Evolutionary conservation across 2,888 invertebrate genomes (phyloP).

Genomic region (Perithous albicinctus): DNA sequence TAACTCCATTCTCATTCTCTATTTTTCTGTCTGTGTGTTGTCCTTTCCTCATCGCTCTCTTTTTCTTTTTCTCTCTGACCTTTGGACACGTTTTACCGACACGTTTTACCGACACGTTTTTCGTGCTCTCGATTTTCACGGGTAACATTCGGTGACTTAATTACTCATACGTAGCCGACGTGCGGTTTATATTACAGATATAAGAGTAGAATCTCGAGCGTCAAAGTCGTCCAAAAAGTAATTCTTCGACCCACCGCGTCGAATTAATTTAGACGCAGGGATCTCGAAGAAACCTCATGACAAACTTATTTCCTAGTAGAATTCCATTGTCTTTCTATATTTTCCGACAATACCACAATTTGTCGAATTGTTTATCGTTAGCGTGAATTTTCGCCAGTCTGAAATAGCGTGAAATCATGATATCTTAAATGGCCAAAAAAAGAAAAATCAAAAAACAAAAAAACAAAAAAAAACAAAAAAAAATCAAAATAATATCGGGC

Average conservation of each 20-base stretch:
- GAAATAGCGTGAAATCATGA: not conserved
- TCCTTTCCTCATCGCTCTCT: not conserved
- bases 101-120: not conserved
- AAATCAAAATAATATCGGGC: not conserved
- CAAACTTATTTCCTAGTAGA: conserved; percentile 4
- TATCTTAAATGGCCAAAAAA: not conserved
- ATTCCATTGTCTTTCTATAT: not conserved
- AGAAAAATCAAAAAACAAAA: no score
- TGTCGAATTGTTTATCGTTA: not conserved
- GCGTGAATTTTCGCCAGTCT: not conserved
- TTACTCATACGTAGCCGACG: not conserved
- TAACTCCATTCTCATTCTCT: not conserved
- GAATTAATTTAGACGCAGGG: not conserved
- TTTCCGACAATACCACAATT: not conserved
- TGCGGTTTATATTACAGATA: not conserved
- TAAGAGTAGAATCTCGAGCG: not conserved
- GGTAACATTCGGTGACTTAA: not conserved
- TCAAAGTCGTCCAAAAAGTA: not conserved
- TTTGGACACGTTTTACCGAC: not conserved
- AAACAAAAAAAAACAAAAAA: no score
- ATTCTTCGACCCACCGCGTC: not conserved
- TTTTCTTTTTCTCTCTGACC: not conserved
- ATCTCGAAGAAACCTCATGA: conserved; percentile 9
- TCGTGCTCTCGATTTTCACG: conserved; percentile 11
- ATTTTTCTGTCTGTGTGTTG: no score